These are phyloP conservation scores for Mechanitis messenoides DNA, from an alignment of 2,888 invertebrate species.

Conservation along the genomic window DNA sequence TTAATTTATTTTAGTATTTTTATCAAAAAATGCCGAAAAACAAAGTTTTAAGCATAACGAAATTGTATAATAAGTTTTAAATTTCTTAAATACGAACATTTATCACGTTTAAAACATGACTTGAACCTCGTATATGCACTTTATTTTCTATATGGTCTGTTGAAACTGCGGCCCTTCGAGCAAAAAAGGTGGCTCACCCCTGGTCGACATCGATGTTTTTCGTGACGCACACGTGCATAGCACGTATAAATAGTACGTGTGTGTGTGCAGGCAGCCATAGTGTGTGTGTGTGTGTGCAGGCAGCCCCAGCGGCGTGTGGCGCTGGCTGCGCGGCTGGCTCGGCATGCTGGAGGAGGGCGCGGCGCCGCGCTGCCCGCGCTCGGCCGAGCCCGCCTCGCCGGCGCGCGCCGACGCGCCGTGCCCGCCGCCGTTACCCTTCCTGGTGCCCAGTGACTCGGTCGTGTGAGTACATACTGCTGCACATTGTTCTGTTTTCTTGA, in stretches of 20 bases:
- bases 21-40: too few relatives aligned
- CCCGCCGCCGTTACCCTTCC: slow-evolving; percentile 85
- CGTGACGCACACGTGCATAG: too few relatives aligned
- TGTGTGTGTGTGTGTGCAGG: slow-evolving; percentile 38
- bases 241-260: neutral
- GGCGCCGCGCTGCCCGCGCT: slow-evolving; percentile 83
- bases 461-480: slow-evolving; percentile 69
- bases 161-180: too few relatives aligned
- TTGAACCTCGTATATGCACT: too few relatives aligned
- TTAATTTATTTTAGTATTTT: too few relatives aligned
- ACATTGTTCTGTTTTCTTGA: neutral
- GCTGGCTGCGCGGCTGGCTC: slow-evolving; percentile 62
- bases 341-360: slow-evolving; percentile 62
- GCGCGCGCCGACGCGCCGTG: slow-evolving; percentile 83
- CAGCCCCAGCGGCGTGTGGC: slow-evolving; percentile 61
- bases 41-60: too few relatives aligned
- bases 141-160: too few relatives aligned
- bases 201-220: too few relatives aligned
- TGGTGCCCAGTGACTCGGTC: slow-evolving; percentile 83
- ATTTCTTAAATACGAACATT: too few relatives aligned
- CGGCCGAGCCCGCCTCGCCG: slow-evolving; percentile 81
- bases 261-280: slow-evolving; percentile 48
- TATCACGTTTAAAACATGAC: too few relatives aligned
- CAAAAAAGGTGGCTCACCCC: too few relatives aligned
- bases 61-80: too few relatives aligned